phyloP scores from a whole-genome alignment of 2,888 invertebrate genomes.

The Xanthorhoe spadicearia region DNA sequence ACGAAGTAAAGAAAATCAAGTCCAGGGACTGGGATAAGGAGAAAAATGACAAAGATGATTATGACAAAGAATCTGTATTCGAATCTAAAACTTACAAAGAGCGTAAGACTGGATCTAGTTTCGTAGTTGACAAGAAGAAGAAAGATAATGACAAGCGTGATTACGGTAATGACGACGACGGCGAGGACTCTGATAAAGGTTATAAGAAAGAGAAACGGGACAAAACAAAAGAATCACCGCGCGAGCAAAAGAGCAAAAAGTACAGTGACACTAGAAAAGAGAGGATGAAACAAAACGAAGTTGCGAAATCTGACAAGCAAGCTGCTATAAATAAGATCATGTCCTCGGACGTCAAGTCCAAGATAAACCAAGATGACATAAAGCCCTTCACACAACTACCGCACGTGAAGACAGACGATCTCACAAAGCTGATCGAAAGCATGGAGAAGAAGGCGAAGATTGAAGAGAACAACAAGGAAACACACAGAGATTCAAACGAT shows the following conservation, averaged over 20 bases:
- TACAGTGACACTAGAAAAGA: constrained; percentile 81
- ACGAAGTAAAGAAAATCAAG: constrained; percentile 79
- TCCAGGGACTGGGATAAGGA: constrained; percentile 79
- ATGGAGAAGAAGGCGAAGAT: constrained; percentile 76
- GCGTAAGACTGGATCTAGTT: constrained; percentile 65
- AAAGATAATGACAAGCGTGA: constrained; percentile 78
- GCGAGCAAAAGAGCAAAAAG: constrained; percentile 78
- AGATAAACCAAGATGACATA: constrained; percentile 73
- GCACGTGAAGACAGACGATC: constrained; percentile 80
- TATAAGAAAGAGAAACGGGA: constrained; percentile 73
- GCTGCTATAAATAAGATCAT: constrained; percentile 69
- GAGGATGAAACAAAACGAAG: constrained; percentile 66
- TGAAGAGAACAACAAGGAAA: constrained; percentile 59
- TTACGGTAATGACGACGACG: constrained; percentile 69
- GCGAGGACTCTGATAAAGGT: constrained; percentile 71
- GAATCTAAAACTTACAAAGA: constrained; percentile 78
- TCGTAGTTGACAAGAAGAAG: constrained; percentile 77
- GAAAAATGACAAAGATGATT: constrained; percentile 72
- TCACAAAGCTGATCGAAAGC: constrained; percentile 75
- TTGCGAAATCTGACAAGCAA: constrained; percentile 71
- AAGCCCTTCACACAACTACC: constrained; percentile 82
- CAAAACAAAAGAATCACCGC: constrained; percentile 75
- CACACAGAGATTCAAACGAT: constrained; percentile 68
- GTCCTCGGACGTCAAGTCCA: constrained; percentile 69
- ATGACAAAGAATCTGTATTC: constrained; percentile 66